Base-by-base conservation (phyloP, 2,888 invertebrate genomes). In the Leptodirus hochenwartii region DNA sequence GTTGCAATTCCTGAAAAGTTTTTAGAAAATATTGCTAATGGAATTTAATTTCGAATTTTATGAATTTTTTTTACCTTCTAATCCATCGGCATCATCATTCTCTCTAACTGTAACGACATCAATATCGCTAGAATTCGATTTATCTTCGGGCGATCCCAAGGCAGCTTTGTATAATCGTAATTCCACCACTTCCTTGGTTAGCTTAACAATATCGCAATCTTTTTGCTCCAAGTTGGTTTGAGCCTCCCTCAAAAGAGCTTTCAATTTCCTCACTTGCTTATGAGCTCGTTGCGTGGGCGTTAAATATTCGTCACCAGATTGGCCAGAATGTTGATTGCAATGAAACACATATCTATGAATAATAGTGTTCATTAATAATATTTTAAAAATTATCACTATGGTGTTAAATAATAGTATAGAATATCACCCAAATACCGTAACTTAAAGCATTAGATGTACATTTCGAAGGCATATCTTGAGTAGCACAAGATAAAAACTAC, bases 281-380 rank as follows among this genome's bases (percentile, higher is more conserved):
- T 81, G 77, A 6, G 82, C 82, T 35, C 85, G 61, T 51, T 87
- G 87, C 1, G 85, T 87, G 9, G 87, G 87, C 29, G 87, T 87
- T 33, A 85, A 62, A 53, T 87, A 87, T 45, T 84, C 80, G 35
- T 81, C 76, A 25, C 74, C 77, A 27, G 77, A 72, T 27, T 73
- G 69, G 2, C 74, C 75, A 4, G 74, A 70, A 50, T 79, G 75
- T 39, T 78, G 73, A 30, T 80, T 79, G 51, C 85, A 85, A 51
- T 85, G 85, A 27, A 84, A 70, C 35, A 85, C 80, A 52, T 80
- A 85, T 42, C 79, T 74, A 61, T 16, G 39, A 41, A 25, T 31
- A 29, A 29, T 15, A 29, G n/a, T n/a, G n/a, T n/a, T n/a, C n/a
- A n/a, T n/a, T n/a, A n/a, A n/a, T n/a, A n/a, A n/a, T n/a, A n/a